Base-by-base conservation (phyloP, 1,140 invertebrate genomes). In the Leptinotarsa defecta region DNA sequence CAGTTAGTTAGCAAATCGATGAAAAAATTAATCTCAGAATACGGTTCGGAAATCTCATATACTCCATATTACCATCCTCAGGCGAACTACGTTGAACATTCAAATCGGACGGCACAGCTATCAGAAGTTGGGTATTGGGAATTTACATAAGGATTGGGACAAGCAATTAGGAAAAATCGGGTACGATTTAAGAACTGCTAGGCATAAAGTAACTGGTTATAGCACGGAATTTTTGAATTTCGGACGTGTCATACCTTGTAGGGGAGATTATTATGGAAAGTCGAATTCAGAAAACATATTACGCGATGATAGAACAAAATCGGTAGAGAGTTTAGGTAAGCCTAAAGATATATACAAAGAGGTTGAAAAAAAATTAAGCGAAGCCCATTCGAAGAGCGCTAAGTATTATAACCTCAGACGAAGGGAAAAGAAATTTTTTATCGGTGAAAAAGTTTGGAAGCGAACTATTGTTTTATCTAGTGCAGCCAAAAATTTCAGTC, bases 381-480 rank as follows among this genome's bases (percentile, higher is more conserved):
- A 48, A 49, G 74, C 78, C 27, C 78, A 79, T 68, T 13, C 62
- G 8, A 62, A 48, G 13, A 74, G 76, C 27, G 61, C 52, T 1
- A 61, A 68, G 22, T 43, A 27, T 34, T 81, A 76, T 61, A 78
- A 81, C 64, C 49, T 81, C 27, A 57, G 76, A 2, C 76, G 63
- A 61, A 2, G 76, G 19, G 49, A 72, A 68, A 15, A 62, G 1
- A 2, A 61, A 52, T 81, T 76, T 74, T n/a, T 24, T 27, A 74
- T 74, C 6, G 79, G 76, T 27, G 63, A 80, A 15, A 68, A 70
- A 13, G 76, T 80, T 3, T 80, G 77, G 76, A 68, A 73, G 15
- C 22, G 68, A 13, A 77, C 79, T 52, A 70, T 75, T 43, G 74
- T 76, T n/a, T 71, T 80, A 13, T 80, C 77, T 5, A 71, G 71